phyloP scores from a whole-genome alignment of 2,888 invertebrate genomes.

The Aspidiotus destructor region DNA sequence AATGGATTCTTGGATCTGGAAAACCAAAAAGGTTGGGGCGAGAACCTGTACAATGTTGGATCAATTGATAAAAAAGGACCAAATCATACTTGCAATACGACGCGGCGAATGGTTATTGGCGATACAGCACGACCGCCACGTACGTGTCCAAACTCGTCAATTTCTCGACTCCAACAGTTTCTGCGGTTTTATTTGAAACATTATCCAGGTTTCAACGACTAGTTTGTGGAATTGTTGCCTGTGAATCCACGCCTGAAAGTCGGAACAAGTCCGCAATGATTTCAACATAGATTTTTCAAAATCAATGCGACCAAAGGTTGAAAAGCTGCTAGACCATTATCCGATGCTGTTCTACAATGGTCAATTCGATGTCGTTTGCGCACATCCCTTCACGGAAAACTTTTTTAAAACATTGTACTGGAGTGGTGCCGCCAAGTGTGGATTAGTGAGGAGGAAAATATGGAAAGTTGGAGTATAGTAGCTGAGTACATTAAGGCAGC shows the following conservation, averaged over 20 bases:
- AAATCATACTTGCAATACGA: conserved; percentile 38
- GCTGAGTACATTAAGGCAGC: conserved; percentile 66
- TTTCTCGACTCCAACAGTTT: neutral
- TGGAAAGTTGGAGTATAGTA: conserved; percentile 56
- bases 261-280: conserved; percentile 53
- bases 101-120: conserved; percentile 39
- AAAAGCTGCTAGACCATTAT: conserved; percentile 54
- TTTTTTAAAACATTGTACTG: conserved; percentile 49
- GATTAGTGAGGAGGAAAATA: conserved; percentile 49
- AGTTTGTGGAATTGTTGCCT: neutral
- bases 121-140: neutral
- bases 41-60: conserved; percentile 70
- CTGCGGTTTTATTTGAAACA: neutral
- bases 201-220: neutral
- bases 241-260: conserved; percentile 50
- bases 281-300: conserved; percentile 69
- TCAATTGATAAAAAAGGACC: conserved; percentile 35
- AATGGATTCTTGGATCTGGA: conserved; percentile 71
- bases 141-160: neutral
- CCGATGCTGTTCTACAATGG: conserved; percentile 75
- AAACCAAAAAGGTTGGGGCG: conserved; percentile 65
- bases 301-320: conserved; percentile 61
- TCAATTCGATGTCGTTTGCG: conserved; percentile 84
- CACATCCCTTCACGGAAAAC: conserved; percentile 62
- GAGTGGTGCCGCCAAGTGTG: conserved; percentile 54